phyloP scores from a whole-genome alignment of 2,113 vertebrate species.

The Cnemophilus loriae region DNA sequence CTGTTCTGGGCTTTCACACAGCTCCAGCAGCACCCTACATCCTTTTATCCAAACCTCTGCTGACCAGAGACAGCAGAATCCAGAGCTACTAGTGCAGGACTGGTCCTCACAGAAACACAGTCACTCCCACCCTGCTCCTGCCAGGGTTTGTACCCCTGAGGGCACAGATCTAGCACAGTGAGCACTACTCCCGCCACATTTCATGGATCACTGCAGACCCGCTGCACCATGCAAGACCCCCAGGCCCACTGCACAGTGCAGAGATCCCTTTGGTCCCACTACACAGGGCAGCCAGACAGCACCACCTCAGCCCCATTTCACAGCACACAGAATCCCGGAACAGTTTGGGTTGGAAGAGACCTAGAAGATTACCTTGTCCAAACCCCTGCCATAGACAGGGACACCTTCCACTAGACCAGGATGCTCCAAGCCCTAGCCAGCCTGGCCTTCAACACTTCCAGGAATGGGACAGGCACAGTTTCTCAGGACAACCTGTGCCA shows the following conservation, averaged over 20 bases:
- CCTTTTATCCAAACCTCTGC: neutral
- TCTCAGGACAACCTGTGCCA: neutral
- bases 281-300: neutral
- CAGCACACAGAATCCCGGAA: neutral
- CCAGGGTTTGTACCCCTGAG: neutral
- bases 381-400: neutral
- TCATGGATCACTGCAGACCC: neutral
- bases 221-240: neutral
- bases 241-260: neutral
- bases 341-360: neutral
- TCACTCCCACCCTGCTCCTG: accelerated
- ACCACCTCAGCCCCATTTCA: neutral
- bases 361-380: neutral
- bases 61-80: neutral
- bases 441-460: neutral
- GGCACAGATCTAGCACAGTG: neutral
- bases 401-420: neutral
- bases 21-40: neutral
- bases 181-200: accelerated
- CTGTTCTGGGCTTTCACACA: neutral
- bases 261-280: neutral
- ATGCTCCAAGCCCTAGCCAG: neutral
- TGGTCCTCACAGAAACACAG: no score
- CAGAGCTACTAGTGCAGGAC: neutral
- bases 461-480: neutral